Evolutionary conservation across 2,113 vertebrate species (phyloP), one percentile per base, ranked within the genome.

Genomic region (Merops nubicus): DNA sequence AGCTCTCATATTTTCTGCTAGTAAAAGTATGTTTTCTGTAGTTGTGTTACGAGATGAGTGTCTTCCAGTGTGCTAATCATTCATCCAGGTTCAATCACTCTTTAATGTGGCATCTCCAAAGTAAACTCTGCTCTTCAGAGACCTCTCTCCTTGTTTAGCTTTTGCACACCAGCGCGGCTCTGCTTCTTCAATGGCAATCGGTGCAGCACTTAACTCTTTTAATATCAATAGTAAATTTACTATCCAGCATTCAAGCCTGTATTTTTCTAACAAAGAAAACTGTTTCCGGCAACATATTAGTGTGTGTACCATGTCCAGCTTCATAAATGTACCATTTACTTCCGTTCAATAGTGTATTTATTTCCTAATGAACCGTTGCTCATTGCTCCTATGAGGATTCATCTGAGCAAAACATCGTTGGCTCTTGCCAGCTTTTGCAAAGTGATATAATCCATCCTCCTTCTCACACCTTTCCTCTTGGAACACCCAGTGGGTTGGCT

Each of bases 391-490:
- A 10, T 54, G 83, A 96, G 69, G 74, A 87, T 92, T 91, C 47
- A 80, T 89, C 54, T 72, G 26, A 96, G 42, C 26, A 93, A 75
- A 74, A 70, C 54, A 33, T 11, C 1, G 10, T 25, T 64, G 51
- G 26, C 19, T 77, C 51, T 60, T 75, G 73, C 64, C 91, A 94
- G 16, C 29, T 83, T 88, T 67, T 82, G 40, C 54, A 83, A 88
- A 78, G 60, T 1, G 1, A 53, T 86, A 51, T 62, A 92, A 96
- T 90, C 60, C 47, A 88, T 77, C 79, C 50, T 84, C 59, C 64
- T 91, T 88, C 76, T 96, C 93, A 91, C 86, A 59, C 87, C 29
- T 67, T 89, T 70, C 51, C 64, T 84, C 86, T 80, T 78, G 84
- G 93, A 91, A 86, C 83, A 96, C 60, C 47, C 76, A 75, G 86